phyloP scores from a whole-genome alignment of 2,888 invertebrate species.

The Melinopterus prodromus region DNA sequence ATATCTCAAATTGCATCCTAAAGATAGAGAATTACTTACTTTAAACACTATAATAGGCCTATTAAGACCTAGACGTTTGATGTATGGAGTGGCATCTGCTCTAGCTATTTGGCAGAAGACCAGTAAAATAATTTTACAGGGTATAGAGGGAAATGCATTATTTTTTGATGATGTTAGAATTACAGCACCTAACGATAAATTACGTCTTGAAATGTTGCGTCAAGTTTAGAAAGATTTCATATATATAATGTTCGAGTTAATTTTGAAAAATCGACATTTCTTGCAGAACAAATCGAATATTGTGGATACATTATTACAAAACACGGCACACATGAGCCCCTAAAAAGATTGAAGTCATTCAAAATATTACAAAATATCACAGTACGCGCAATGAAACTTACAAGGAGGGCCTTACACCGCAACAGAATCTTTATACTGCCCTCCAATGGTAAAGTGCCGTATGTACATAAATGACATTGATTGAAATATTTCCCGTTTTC shows the following conservation, averaged over 20 bases:
- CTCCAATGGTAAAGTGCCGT: not conserved
- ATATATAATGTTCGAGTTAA: conserved; percentile 37
- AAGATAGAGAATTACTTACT: too few relatives aligned
- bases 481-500: too few relatives aligned
- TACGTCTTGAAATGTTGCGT: too few relatives aligned
- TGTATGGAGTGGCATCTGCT: conserved; percentile 13
- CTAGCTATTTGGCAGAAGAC: conserved; percentile 47
- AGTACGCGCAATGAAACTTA: too few relatives aligned
- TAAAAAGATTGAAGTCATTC: conserved; percentile 21
- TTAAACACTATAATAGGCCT: too few relatives aligned
- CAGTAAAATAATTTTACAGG: conserved; percentile 47
- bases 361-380: conserved; percentile 22
- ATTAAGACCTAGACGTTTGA: not conserved
- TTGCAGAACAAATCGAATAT: conserved; percentile 46
- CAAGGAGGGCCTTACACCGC: too few relatives aligned
- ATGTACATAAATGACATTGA: too few relatives aligned
- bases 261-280: conserved; percentile 46
- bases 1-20: too few relatives aligned
- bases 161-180: conserved; percentile 48
- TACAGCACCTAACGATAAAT: too few relatives aligned
- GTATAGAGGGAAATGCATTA: conserved; percentile 45
- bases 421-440: too few relatives aligned
- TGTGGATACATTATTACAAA: conserved; percentile 48
- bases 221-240: conserved; percentile 17
- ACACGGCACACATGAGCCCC: conserved; percentile 44